Percentiles rank a stretch among this genome's conserved stretches.
Conservation (phyloP, 2,113 vertebrate species). For the Platysternon megacephalum region DNA sequence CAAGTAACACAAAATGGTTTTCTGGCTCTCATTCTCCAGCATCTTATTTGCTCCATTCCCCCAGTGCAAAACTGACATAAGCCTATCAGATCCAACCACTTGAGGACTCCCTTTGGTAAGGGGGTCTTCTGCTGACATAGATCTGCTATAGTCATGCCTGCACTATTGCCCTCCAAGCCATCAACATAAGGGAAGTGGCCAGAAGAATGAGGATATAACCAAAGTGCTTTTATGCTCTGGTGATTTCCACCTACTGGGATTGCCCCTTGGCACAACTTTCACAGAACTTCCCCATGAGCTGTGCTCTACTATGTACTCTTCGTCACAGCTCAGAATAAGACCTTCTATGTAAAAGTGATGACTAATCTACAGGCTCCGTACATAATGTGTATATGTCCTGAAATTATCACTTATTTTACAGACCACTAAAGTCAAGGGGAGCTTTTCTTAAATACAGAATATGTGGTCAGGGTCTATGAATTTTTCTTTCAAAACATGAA, state of each 20-base stretch:
- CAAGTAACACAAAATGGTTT: not conserved
- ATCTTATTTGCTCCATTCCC: fast-evolving
- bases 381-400: not conserved
- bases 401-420: not conserved
- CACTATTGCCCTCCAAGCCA: not conserved
- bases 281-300: not conserved
- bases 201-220: not conserved
- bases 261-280: fast-evolving
- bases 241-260: not conserved
- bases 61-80: not conserved
- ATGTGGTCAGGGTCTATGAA: not conserved
- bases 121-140: not conserved
- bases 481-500: constrained; percentile 9
- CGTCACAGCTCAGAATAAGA: not conserved
- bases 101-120: not conserved
- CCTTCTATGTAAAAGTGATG: not conserved
- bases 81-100: not conserved
- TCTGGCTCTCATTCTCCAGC: not conserved
- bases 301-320: not conserved
- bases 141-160: not conserved
- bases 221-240: not conserved
- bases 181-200: not conserved
- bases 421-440: not conserved
- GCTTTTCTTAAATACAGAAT: not conserved
- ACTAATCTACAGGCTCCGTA: not conserved